Conservation (phyloP, 2,797 vertebrate species). For the Psittacula derbiana region DNA sequence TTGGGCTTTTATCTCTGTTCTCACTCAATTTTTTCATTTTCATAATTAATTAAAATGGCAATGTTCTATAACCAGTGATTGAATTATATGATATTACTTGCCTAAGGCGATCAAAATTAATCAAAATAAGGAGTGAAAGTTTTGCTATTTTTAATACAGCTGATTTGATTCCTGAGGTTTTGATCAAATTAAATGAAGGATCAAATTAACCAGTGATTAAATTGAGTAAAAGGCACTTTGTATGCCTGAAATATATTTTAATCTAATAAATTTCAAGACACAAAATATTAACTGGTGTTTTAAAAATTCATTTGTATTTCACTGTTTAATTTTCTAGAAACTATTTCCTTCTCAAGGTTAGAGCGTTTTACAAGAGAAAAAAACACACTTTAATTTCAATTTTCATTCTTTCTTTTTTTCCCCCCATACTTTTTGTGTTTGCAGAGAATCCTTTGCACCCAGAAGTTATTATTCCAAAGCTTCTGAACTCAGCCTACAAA, state of each 20-base stretch:
- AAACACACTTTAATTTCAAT: background rate
- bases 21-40: slow-evolving; percentile 33
- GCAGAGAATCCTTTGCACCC: background rate
- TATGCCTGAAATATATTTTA: slow-evolving; percentile 64
- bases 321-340: slow-evolving; percentile 23
- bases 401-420: background rate
- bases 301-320: slow-evolving; percentile 44
- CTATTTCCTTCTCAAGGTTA: background rate
- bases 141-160: slow-evolving; percentile 68
- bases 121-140: slow-evolving; percentile 64
- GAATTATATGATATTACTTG: slow-evolving; percentile 68
- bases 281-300: slow-evolving; percentile 34
- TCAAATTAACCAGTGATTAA: slow-evolving; percentile 67
- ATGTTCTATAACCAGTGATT: slow-evolving; percentile 66
- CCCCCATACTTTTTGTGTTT: background rate
- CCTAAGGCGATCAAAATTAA: slow-evolving; percentile 68
- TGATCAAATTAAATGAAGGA: slow-evolving; percentile 71
- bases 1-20: slow-evolving; percentile 38
- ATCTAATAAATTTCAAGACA: slow-evolving; percentile 59
- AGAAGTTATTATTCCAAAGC: background rate
- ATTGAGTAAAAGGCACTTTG: slow-evolving; percentile 60
- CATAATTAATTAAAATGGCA: slow-evolving; percentile 69
- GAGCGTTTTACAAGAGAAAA: background rate
- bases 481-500: background rate
- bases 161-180: slow-evolving; percentile 64